A percentile compares a stretch with the other conserved stretches of the same genome.
Evolutionary conservation across 2,888 invertebrate species (phyloP).

Genomic region (Drosophila hamatofila): DNA sequence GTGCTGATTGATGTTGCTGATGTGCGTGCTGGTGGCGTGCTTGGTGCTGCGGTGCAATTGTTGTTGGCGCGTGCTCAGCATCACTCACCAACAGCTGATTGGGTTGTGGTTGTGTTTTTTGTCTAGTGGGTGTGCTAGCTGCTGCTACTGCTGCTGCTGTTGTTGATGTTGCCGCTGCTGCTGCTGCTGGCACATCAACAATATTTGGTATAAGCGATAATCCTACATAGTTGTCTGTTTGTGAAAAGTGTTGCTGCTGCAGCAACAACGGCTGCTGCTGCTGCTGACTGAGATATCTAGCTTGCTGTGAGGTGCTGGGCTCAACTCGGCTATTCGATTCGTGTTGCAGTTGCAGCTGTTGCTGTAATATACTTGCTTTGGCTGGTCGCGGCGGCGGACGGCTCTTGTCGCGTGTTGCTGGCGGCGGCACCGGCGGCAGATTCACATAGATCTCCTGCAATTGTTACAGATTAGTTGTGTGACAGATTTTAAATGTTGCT

Average conservation of each 20-base stretch:
- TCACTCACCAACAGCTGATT: slow-evolving; percentile 80
- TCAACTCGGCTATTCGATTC: slow-evolving; percentile 56
- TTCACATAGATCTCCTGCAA: slow-evolving; percentile 84
- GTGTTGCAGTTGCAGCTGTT: slow-evolving; percentile 48
- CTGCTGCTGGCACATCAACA: slow-evolving; percentile 65
- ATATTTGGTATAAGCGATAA: slow-evolving; percentile 76
- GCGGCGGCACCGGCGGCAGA: slow-evolving; percentile 79
- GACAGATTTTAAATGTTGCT: background rate
- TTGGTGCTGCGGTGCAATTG: slow-evolving; percentile 52
- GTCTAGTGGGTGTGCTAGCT: slow-evolving; percentile 61
- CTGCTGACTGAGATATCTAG: slow-evolving; percentile 70
- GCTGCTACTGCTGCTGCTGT: slow-evolving; percentile 34
- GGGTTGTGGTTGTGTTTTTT: slow-evolving; percentile 50
- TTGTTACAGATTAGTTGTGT: slow-evolving; percentile 2
- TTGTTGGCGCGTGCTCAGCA: slow-evolving; percentile 58
- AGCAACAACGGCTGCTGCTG: slow-evolving; percentile 68
- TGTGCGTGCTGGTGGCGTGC: slow-evolving; percentile 67
- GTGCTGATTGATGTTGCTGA: slow-evolving; percentile 64
- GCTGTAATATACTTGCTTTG: slow-evolving; percentile 77
- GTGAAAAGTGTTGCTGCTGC: slow-evolving; percentile 82
- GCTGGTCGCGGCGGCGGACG: slow-evolving; percentile 81
- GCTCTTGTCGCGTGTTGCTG: slow-evolving; percentile 73
- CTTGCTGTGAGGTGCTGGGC: slow-evolving; percentile 74
- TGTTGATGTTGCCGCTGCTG: slow-evolving; percentile 30
- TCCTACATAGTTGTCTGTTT: slow-evolving; percentile 82